phyloP scores from a whole-genome alignment of 2,888 invertebrate genomes.

The Leucophenga montana region DNA sequence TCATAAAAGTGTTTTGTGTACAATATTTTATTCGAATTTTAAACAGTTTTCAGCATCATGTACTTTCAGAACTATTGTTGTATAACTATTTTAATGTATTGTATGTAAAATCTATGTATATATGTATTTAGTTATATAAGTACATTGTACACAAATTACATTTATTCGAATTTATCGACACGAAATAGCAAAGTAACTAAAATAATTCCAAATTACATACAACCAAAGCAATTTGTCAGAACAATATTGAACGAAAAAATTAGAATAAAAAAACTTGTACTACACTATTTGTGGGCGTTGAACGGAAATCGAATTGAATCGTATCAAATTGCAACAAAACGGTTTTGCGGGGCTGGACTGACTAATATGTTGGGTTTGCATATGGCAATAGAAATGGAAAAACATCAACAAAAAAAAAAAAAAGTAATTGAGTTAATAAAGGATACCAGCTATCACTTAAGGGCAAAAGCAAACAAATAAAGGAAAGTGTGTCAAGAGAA shows the following conservation, averaged over 20 bases:
- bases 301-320: conserved; percentile 56
- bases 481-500: background rate
- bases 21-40: no score
- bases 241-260: conserved; percentile 34
- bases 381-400: conserved; percentile 39
- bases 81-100: no score
- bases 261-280: conserved; percentile 35
- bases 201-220: conserved; percentile 6
- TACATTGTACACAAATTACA: background rate
- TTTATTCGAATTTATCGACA: background rate
- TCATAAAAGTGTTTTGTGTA: no score
- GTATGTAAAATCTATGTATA: no score
- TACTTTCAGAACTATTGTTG: no score
- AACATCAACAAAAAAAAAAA: conserved; percentile 12
- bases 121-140: no score
- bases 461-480: background rate
- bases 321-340: conserved; percentile 25
- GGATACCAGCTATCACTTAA: background rate
- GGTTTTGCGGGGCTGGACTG: background rate
- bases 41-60: no score
- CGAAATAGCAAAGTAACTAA: no score
- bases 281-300: conserved; percentile 40
- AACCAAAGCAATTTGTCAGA: conserved; percentile 15
- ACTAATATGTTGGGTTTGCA: conserved; percentile 54
- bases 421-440: conserved; percentile 25